These are phyloP conservation scores for Gonocerus acuteangulatus DNA, from an alignment of 2,888 invertebrate species.

Conservation along the genomic window DNA sequence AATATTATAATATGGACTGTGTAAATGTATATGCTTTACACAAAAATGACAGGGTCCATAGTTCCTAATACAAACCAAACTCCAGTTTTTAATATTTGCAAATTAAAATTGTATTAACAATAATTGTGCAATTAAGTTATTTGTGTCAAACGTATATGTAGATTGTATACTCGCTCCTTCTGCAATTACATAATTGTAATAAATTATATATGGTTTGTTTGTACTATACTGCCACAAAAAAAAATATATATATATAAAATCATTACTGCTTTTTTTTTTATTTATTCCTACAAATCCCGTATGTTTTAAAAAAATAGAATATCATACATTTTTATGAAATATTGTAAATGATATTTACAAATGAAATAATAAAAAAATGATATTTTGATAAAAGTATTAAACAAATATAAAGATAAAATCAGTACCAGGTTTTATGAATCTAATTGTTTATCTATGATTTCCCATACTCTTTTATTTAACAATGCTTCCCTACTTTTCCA, in stretches of 20 bases:
- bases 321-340: too few relatives aligned
- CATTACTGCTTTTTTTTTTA: neutral
- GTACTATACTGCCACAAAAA: slow-evolving; percentile 24
- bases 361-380: too few relatives aligned
- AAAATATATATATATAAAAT: slow-evolving; percentile 13
- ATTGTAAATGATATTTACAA: too few relatives aligned
- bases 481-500: too few relatives aligned
- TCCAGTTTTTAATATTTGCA: slow-evolving; percentile 11
- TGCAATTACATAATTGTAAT: neutral
- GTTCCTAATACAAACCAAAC: slow-evolving; percentile 27
- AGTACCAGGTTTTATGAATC: too few relatives aligned
- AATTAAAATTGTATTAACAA: slow-evolving; percentile 7
- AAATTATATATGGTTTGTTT: slow-evolving; percentile 20
- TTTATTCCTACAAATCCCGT: too few relatives aligned
- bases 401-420: too few relatives aligned
- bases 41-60: slow-evolving; percentile 22
- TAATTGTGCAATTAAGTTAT: slow-evolving; percentile 22
- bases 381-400: too few relatives aligned
- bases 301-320: too few relatives aligned
- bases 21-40: neutral
- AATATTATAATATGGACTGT: neutral
- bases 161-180: neutral
- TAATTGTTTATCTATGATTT: too few relatives aligned
- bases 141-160: slow-evolving; percentile 16
- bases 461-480: too few relatives aligned